These are phyloP conservation scores for Drosophila murphyi DNA, from an alignment of 1,140 invertebrate species.

Conservation along the genomic window DNA sequence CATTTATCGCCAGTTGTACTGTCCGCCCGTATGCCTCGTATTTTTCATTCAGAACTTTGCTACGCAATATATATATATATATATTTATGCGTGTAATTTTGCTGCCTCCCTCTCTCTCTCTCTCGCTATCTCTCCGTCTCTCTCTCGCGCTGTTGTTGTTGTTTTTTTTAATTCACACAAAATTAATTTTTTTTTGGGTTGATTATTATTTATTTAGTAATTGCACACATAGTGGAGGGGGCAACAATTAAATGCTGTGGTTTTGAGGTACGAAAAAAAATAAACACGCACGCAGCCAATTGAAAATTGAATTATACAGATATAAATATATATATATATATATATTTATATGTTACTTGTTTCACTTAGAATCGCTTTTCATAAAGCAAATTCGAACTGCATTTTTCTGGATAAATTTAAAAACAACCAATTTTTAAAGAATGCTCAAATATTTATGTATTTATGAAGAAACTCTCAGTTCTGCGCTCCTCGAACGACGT, in stretches of 20 bases:
- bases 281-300: constrained; percentile 50
- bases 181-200: constrained; percentile 37
- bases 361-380: constrained; percentile 8
- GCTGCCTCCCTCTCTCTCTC: constrained; percentile 33
- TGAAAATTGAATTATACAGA: constrained; percentile 26
- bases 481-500: not conserved
- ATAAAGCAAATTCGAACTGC: constrained; percentile 15
- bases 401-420: constrained; percentile 26
- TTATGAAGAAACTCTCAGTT: constrained; percentile 19
- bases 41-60: constrained; percentile 75
- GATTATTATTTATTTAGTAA: constrained; percentile 62
- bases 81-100: constrained; percentile 63
- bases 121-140: not conserved
- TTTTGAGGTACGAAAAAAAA: constrained; percentile 2
- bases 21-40: constrained; percentile 34
- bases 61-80: constrained; percentile 61
- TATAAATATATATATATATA: constrained; percentile 30
- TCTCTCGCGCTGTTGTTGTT: constrained; percentile 51
- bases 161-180: constrained; percentile 70
- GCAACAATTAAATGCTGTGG: constrained; percentile 59
- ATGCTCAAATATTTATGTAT: constrained; percentile 39
- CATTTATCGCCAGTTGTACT: constrained; percentile 59
- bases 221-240: constrained; percentile 66
- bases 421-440: constrained; percentile 30
- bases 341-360: constrained; percentile 28